Percentiles rank a stretch among this genome's conserved stretches.
Conservation (phyloP, 30 jellyfish, hydroid and myxozoan genomes). For the Mastigias papua region DNA sequence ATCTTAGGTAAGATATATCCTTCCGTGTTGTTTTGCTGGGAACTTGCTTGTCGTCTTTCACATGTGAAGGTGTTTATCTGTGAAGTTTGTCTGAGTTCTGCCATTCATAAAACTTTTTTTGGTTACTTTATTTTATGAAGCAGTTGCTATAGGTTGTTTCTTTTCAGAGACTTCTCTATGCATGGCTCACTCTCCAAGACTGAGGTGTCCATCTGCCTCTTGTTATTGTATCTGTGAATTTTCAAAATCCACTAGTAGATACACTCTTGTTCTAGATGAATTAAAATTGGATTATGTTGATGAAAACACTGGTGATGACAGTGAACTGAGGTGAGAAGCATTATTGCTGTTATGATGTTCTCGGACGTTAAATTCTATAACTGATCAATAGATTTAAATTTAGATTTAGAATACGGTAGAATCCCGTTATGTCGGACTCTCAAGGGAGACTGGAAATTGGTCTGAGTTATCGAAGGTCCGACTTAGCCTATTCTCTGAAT, state of each 20-base stretch:
- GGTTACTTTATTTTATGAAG: not conserved
- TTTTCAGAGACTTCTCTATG: not conserved
- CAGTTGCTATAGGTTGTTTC: not conserved
- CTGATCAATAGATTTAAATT: too few relatives aligned
- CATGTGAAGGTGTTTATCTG: not conserved
- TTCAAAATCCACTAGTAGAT: not conserved
- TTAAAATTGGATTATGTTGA: constrained; percentile 92
- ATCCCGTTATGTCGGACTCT: too few relatives aligned
- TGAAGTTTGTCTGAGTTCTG: not conserved
- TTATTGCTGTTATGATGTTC: too few relatives aligned
- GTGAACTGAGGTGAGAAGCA: constrained; percentile 55
- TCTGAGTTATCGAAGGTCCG: too few relatives aligned
- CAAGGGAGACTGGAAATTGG: too few relatives aligned
- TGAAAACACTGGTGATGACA: constrained; percentile 94
- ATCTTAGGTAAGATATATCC: constrained; percentile 64
- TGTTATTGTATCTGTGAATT: not conserved
- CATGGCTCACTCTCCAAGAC: not conserved
- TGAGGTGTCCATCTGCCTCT: not conserved
- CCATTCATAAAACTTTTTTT: not conserved
- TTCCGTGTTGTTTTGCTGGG: not conserved
- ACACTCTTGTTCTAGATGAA: constrained; percentile 68
- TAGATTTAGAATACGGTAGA: too few relatives aligned
- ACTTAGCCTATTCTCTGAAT: too few relatives aligned
- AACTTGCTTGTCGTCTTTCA: not conserved
- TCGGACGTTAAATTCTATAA: too few relatives aligned